Evolutionary conservation across 1,140 invertebrate genomes (phyloP).

Genomic region (Globodera rostochiensis): DNA sequence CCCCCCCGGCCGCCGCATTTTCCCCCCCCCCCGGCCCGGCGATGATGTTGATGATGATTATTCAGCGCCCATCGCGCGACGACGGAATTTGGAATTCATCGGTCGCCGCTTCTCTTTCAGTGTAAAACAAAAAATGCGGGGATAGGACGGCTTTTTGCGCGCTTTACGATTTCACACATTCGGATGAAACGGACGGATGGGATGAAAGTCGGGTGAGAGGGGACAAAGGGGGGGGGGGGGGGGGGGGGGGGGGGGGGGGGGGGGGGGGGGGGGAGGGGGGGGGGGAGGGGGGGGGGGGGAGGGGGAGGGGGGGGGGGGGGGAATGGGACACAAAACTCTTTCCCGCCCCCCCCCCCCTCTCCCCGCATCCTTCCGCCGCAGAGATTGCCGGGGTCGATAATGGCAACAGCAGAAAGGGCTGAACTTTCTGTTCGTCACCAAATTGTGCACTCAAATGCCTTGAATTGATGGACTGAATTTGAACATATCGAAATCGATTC

Average conservation of each 20-base stretch:
- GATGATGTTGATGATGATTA: constrained; percentile 14
- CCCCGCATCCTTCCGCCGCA: background rate
- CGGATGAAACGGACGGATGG: background rate
- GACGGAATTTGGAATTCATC: constrained; percentile 15
- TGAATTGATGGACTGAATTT: too few species aligned
- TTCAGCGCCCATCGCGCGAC: constrained; percentile 9
- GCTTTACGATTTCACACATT: constrained; percentile 6
- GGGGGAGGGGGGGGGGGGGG: too few species aligned
- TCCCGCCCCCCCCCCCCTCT: background rate
- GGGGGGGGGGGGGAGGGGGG: background rate
- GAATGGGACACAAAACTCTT: background rate
- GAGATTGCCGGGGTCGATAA: background rate
- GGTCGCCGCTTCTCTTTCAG: constrained; percentile 1
- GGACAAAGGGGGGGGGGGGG: background rate
- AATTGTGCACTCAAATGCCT: background rate
- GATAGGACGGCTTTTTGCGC: constrained; percentile 6
- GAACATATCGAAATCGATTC: too few species aligned
- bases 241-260: background rate
- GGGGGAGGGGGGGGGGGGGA: background rate
- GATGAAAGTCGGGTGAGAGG: background rate
- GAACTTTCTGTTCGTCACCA: background rate
- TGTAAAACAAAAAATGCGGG: constrained; percentile 14
- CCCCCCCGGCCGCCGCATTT: constrained; percentile 1
- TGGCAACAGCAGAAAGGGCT: background rate
- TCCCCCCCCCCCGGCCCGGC: background rate